These are phyloP conservation scores for fruit fly (Drosophila melanogaster) DNA, from an alignment of 1,140 invertebrate species.

Conservation along the genomic window DNA sequence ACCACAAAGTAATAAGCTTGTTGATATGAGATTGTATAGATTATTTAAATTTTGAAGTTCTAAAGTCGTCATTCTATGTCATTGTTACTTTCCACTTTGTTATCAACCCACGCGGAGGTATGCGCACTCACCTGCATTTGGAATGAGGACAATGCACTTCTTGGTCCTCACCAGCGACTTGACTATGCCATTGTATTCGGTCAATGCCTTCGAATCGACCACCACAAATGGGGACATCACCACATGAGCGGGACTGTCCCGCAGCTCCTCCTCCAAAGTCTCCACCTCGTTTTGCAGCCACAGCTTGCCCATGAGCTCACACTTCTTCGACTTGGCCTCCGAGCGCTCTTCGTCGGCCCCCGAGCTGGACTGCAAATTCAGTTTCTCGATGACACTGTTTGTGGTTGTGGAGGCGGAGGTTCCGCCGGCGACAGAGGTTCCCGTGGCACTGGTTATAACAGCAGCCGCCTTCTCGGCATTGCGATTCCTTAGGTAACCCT, in stretches of 20 bases:
- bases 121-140: conserved; percentile 88
- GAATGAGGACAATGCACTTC: conserved; percentile 92
- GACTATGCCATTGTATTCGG: conserved; percentile 89
- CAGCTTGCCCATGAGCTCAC: conserved; percentile 89
- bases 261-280: conserved; percentile 86
- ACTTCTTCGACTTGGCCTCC: conserved; percentile 85
- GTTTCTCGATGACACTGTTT: conserved; percentile 79
- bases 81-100: neutral
- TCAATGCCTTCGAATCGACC: conserved; percentile 89
- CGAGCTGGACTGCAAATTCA: conserved; percentile 75
- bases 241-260: conserved; percentile 71
- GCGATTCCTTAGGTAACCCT: conserved; percentile 80
- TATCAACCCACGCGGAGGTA: conserved; percentile 1
- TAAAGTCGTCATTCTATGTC: neutral
- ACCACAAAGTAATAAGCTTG: neutral
- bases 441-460: conserved; percentile 59
- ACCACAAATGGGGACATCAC: conserved; percentile 91
- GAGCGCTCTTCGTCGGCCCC: conserved; percentile 81
- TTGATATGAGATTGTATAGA: neutral
- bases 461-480: conserved; percentile 77
- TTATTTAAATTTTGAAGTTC: neutral
- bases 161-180: conserved; percentile 91
- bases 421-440: conserved; percentile 68
- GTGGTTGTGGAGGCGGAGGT: conserved; percentile 78
- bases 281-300: conserved; percentile 91